Base-by-base conservation (phyloP, 2,888 invertebrate genomes). In the Eupeodes latifasciatus region DNA sequence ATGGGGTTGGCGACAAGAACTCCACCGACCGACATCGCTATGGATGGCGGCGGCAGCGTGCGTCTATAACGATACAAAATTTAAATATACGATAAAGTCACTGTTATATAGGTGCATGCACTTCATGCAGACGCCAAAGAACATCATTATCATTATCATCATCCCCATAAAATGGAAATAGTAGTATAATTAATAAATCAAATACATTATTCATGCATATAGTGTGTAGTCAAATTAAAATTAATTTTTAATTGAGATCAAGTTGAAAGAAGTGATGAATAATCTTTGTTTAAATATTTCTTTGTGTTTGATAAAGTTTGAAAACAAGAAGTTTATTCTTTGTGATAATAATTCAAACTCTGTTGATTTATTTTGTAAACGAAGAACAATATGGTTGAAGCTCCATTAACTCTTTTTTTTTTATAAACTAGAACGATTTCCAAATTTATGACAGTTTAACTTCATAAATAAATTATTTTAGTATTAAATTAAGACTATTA, bases 201-300 rank as follows among this genome's bases (percentile, higher is more conserved):
- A 72, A 72, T 72, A 47, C 59, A 59, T 72, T 59, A 72, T 72
- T 72, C 72, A 72, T 72, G 66, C 47, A 34, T 27, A 47, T 2
- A 27, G 27, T 27, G 27, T 4, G 12, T 12, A 72, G 72, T 77
- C 64, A 69, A 69, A 53, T 79, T 44, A 11, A 55, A 69, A 75
- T 75, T 66, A 34, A 69, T 62, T 47, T 27, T 47, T 69, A 57
- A 82, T 76, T 69, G 62, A 78, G 49, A 49, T 40, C 47, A 59
- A 59, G 49, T 71, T 66, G 49, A 71, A 19, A 57, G 47, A 67
- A 67, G 19, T 27, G 51, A 72, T 27, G 47, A 59, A 59, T 40
- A 53, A 14, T 69, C 53, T 53, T 11, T 53, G 53, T 69, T 36
- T 16, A 27, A 27, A 27, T 14, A 14, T 36, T 16, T 19, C 27